Conservation (phyloP, 2,888 invertebrate genomes). For the Cyrtodaria siliqua region DNA sequence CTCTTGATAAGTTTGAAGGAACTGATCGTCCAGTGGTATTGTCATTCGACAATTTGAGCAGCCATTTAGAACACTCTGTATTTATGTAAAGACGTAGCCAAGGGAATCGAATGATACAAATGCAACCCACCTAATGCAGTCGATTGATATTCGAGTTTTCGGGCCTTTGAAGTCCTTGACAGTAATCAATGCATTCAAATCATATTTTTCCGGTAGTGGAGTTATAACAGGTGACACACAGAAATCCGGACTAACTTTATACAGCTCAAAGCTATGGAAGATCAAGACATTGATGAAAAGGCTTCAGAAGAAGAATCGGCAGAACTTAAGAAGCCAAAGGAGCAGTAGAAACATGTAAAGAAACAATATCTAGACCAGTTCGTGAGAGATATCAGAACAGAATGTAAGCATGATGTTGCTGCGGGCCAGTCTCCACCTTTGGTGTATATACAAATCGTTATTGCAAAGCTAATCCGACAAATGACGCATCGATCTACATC, state of each 20-base stretch:
- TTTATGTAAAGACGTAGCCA: slow-evolving; percentile 38
- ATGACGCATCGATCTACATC: slow-evolving; percentile 1
- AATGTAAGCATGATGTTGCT: slow-evolving; percentile 22
- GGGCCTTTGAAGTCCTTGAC: slow-evolving; percentile 53
- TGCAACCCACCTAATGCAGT: slow-evolving; percentile 46
- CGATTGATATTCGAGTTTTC: slow-evolving; percentile 44
- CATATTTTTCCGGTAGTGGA: slow-evolving; percentile 22
- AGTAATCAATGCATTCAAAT: slow-evolving; percentile 36
- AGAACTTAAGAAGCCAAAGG: slow-evolving; percentile 19
- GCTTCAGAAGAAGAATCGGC: neutral
- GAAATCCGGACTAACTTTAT: slow-evolving; percentile 10
- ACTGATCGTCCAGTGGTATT: slow-evolving; percentile 45
- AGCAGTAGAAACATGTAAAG: slow-evolving; percentile 28
- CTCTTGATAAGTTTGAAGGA: slow-evolving; percentile 44
- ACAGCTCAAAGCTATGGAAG: neutral
- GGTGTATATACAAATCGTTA: slow-evolving; percentile 36
- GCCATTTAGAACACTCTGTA: slow-evolving; percentile 31
- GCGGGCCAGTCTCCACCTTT: slow-evolving; percentile 25
- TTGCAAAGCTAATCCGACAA: slow-evolving; percentile 16
- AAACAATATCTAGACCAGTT: slow-evolving; percentile 20
- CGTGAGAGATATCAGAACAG: neutral
- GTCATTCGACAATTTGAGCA: slow-evolving; percentile 53
- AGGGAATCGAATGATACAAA: slow-evolving; percentile 47
- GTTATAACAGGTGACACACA: slow-evolving; percentile 8
- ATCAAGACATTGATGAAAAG: neutral